A percentile compares a stretch with the other conserved stretches of the same genome.
phyloP scores from a whole-genome alignment of 2,113 vertebrate species.

The Pollachius pollachius region DNA sequence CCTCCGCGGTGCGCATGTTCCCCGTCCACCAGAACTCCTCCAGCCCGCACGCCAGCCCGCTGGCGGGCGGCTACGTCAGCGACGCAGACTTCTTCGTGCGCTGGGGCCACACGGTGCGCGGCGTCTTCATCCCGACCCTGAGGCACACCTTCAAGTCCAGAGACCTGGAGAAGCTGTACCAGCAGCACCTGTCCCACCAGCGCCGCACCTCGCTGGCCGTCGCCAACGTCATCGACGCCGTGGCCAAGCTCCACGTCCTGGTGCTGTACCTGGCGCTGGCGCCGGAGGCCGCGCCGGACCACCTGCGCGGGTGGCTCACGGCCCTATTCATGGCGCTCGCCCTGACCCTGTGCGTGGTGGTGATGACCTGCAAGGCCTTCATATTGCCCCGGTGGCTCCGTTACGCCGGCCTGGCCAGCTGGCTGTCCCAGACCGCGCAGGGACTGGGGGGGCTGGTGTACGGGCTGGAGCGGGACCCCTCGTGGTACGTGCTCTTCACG shows the following conservation, averaged over 20 bases:
- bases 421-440: conserved; percentile 73
- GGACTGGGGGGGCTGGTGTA: conserved; percentile 68
- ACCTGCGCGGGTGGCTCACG: conserved; percentile 53
- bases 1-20: conserved; percentile 55
- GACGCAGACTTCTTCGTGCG: conserved; percentile 72
- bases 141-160: conserved; percentile 73
- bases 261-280: conserved; percentile 66
- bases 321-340: conserved; percentile 65
- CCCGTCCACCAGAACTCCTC: conserved; percentile 39
- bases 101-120: conserved; percentile 57
- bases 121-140: conserved; percentile 67
- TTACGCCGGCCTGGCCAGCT: conserved; percentile 69
- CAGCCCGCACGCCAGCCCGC: conserved; percentile 17
- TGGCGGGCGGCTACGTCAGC: conserved; percentile 41
- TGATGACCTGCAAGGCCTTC: conserved; percentile 66
- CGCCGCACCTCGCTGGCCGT: conserved; percentile 70
- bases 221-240: conserved; percentile 69
- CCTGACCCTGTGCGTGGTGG: conserved; percentile 54
- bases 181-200: conserved; percentile 71
- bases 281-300: conserved; percentile 45
- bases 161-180: conserved; percentile 75
- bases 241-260: conserved; percentile 70
- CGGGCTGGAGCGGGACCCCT: conserved; percentile 72
- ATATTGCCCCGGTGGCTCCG: conserved; percentile 69
- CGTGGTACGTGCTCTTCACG: conserved; percentile 75